Evolutionary conservation across 2,113 vertebrate genomes (phyloP), one percentile per base, ranked within the genome.

Genomic region (human): DNA sequence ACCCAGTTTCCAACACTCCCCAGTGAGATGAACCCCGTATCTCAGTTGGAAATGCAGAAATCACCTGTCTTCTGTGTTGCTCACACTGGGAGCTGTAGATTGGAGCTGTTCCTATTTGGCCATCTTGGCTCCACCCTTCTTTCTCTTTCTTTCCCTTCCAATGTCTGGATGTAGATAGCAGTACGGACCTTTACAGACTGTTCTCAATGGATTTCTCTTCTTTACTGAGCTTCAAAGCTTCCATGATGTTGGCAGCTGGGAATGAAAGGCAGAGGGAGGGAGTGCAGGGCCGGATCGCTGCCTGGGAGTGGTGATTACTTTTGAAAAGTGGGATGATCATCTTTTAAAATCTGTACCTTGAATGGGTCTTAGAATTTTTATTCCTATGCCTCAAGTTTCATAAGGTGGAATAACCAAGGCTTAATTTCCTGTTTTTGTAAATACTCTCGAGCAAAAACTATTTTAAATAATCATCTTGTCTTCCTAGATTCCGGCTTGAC

Each of bases 251-350:
- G 91, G 86, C 89, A 82, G 95, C 96, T 96, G 83, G 66, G 59
- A 94, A 91, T 83, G 78, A 90, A 96, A 90, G 87, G 89, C 95
- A 94, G 85, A 93, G 96, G 82, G 80, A 94, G 86, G 89, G 93
- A 89, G 66, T 38, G 7, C 23, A 45, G 87, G 90, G 40, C 38
- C 27, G 72, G 40, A 96, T 57, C 81, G 48, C 84, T 48, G 11
- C 90, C 95, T 32, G 83, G 68, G 84, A n/a, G 40, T 79, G 22
- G 17, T 52, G 30, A 79, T n/a, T 55, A 64, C 8, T 30, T 64
- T 64, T 64, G 30, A 30, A 64, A 76, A 80, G 55, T 79, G 32
- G 22, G 22, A 4, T 57, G 14, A 50, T 68, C 25, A 20, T 59
- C 18, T 57, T 12, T 66, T 86, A 27, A 11, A 82, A 82, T 43